Base-by-base conservation (phyloP, 37 sponge, comb jelly and placozoan species). In the Amphimedon queenslandica region DNA sequence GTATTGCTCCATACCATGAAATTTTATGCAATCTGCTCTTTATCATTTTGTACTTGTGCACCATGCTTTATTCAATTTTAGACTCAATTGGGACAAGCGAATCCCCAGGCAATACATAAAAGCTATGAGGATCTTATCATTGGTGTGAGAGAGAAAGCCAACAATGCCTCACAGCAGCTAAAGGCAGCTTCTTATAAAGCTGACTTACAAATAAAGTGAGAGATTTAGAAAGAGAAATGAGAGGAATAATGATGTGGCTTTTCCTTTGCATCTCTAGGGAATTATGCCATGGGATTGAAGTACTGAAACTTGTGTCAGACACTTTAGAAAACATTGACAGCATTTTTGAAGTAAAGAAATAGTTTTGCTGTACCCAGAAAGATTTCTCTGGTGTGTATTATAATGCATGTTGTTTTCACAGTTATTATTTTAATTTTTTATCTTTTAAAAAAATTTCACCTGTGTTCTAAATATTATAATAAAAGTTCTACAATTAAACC, bases 121-220 rank as follows among this genome's bases (percentile, higher is more conserved):
- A 75, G 83, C 42, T 80, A 90, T 57, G 90, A 90, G 24, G 74
- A 75, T 39, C 21, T 80, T 0, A 75, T 90, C 32, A 31, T 29
- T 23, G 81, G 73, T 24, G 85, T 90, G 57, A 83, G 81, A 55
- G 90, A 90, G 42, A 90, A 84, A 53, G 69, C 90, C 0, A 58
- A 41, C 0, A 80, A 43, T 57, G 81, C 85, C 30, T 80, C 90
- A 18, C 76, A 80, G 70, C 85, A 84, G 37, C 80, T 90, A 16
- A 3, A 47, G 23, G 20, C 40, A 2, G 76, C 90, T 18, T 64
- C 85, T n/a, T 58, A 71, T 30, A 83, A 66, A 55, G 90, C 90
- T 5, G 85, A 90, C 57, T 58, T 38, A 38, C 68, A 39, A 25
- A 27, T 42, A 39, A 70, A 40, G 31, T 70, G 13, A 42, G 42